Base-by-base conservation (phyloP, 2,113 vertebrate genomes). In the Cervus canadensis region DNA sequence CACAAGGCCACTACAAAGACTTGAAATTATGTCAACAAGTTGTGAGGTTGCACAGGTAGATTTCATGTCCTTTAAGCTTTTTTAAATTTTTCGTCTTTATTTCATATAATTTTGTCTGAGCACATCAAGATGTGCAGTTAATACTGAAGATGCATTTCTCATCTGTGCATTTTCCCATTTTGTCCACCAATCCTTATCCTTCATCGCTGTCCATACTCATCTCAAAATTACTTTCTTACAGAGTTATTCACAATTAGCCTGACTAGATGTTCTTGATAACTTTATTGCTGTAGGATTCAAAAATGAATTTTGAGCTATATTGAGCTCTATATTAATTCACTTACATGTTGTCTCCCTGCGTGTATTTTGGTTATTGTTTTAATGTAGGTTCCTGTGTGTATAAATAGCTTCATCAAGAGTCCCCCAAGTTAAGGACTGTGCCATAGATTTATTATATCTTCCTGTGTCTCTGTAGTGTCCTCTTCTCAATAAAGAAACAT, bases 191-290 rank as follows among this genome's bases (percentile, higher is more conserved):
- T 33, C 30, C 2, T 52, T 76, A 45, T 76, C 36, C 14, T 94
- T 94, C 9, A 43, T 81, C 57, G 78, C 30, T 97, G 78, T 86
- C 36, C 93, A 83, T 93, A 94, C 23, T 87, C 40, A 82, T 82
- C n/a, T 82, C 36, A 74, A 92, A 97, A 92, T 89, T 84, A 43
- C 83, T 95, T 91, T 96, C 45, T 93, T 96, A 33, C 4, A 54
- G 6, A 78, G 43, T 89, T 96, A 89, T 81, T 95, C 54, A 92
- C 36, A 52, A 57, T 74, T 87, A 64, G 26, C 11, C 15, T 96
- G 43, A 33, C 28, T 92, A 74, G 50, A 64, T 79, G 15, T 48
- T 84, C n/a, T 71, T 95, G 56, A 84, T 74, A 90, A 57, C 23
- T 85, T 95, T 76, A 92, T 64, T 81, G 25, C 30, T n/a, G 23